Conservation (phyloP, 2,888 invertebrate genomes). For the Helicoverpa assulta region DNA sequence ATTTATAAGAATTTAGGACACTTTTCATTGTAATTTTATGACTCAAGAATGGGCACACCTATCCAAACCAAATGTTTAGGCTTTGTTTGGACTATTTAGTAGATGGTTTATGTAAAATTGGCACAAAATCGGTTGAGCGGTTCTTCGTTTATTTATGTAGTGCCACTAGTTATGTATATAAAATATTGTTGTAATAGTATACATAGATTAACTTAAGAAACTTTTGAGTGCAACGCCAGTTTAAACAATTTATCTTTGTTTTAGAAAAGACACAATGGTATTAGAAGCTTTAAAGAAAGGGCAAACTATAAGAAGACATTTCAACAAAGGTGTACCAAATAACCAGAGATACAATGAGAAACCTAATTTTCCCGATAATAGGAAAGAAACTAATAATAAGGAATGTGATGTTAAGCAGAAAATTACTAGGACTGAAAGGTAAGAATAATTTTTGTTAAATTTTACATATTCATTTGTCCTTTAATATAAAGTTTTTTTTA, state of each 20-base stretch:
- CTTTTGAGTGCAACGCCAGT: background rate
- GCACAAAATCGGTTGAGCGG: no score
- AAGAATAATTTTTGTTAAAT: background rate
- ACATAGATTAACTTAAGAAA: background rate
- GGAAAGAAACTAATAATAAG: slow-evolving; percentile 34
- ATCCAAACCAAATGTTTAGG: no score
- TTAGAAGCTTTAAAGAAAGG: slow-evolving; percentile 72
- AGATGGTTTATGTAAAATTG: no score
- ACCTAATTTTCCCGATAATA: slow-evolving; percentile 17
- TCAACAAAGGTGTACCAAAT: slow-evolving; percentile 24
- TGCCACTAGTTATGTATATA: no score
- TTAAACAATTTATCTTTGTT: slow-evolving; percentile 52
- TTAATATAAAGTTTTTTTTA: no score
- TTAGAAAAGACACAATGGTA: slow-evolving; percentile 81
- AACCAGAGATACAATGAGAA: slow-evolving; percentile 16
- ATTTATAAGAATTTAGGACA: no score
- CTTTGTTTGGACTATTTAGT: no score
- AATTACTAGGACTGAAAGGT: slow-evolving; percentile 53
- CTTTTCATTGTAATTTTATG: no score
- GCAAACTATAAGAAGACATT: slow-evolving; percentile 53
- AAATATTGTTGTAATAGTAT: no score
- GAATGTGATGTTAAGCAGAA: slow-evolving; percentile 22
- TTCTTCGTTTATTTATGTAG: no score
- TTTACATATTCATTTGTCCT: no score
- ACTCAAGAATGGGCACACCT: no score